Conservation (phyloP, 2,113 vertebrate species). For the Clarias gariepinus region DNA sequence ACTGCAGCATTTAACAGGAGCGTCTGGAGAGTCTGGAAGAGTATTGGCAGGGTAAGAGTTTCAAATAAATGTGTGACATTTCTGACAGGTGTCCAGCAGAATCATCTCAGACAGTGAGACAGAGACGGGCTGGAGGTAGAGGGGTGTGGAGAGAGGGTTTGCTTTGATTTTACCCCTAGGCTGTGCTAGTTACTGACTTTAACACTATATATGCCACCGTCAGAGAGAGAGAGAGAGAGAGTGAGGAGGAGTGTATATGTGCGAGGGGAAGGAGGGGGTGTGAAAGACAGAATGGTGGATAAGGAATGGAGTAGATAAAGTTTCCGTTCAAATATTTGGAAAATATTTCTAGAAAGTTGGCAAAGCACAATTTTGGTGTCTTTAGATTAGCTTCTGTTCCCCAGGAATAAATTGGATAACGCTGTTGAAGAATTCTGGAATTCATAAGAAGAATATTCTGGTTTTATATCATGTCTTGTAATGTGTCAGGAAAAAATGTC, state of each 20-base stretch:
- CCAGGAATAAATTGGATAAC: too few species aligned
- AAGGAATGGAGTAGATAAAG: neutral
- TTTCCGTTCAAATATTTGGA: neutral
- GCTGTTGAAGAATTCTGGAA: neutral
- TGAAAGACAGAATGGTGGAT: neutral
- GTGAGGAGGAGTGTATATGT: neutral
- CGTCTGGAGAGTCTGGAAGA: neutral
- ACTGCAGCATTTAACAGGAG: slow-evolving; percentile 27
- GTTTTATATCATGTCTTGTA: neutral
- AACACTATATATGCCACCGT: slow-evolving; percentile 4
- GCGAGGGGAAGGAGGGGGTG: neutral
- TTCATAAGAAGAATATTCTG: neutral
- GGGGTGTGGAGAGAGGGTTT: neutral
- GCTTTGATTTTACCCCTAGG: slow-evolving; percentile 38
- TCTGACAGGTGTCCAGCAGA: slow-evolving; percentile 46
- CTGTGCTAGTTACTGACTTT: slow-evolving; percentile 32
- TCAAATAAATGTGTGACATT: slow-evolving; percentile 17
- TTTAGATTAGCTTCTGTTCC: neutral
- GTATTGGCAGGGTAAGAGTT: neutral
- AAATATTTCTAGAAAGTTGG: neutral
- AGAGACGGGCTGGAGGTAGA: neutral
- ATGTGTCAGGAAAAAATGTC: neutral
- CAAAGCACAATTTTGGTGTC: neutral
- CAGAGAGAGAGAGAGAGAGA: neutral
- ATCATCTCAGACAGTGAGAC: slow-evolving; percentile 34